Evolutionary conservation across 1,140 invertebrate genomes (phyloP).

Genomic region (Drosophila rufa): DNA sequence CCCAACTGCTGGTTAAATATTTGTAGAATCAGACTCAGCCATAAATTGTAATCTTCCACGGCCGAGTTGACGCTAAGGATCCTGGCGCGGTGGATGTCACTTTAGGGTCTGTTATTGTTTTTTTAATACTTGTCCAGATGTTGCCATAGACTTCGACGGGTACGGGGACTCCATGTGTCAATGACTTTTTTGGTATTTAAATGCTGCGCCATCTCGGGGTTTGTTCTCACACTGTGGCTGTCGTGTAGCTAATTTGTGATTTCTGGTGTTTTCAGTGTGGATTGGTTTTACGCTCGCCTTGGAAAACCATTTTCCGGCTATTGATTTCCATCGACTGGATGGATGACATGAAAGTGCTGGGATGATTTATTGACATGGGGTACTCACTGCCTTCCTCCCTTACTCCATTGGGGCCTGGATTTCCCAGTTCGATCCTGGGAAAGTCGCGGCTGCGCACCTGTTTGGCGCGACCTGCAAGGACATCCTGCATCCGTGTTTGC

Average conservation of each 20-base stretch:
- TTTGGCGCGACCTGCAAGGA: conserved; percentile 49
- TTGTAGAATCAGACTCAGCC: conserved; percentile 44
- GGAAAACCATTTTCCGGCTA: conserved; percentile 78
- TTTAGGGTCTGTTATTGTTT: conserved; percentile 49
- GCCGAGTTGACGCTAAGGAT: conserved; percentile 50
- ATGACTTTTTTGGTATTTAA: conserved; percentile 65
- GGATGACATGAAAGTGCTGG: conserved; percentile 68
- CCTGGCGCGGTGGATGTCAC: conserved; percentile 63
- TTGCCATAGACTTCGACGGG: conserved; percentile 34
- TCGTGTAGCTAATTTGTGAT: conserved; percentile 80
- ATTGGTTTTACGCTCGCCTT: conserved; percentile 74
- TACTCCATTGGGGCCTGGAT: not conserved
- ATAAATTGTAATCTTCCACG: conserved; percentile 75
- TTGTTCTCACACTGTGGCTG: conserved; percentile 66
- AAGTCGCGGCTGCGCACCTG: conserved; percentile 54
- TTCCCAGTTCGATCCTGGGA: conserved; percentile 10
- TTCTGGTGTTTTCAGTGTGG: conserved; percentile 75
- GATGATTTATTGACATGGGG: conserved; percentile 70
- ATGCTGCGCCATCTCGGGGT: conserved; percentile 35
- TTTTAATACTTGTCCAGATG: conserved; percentile 73
- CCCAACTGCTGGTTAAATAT: conserved; percentile 59
- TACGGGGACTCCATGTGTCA: conserved; percentile 62
- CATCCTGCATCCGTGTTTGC: conserved; percentile 66
- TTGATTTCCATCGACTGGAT: conserved; percentile 58
- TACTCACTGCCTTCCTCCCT: not conserved